phyloP scores from a whole-genome alignment of 2,888 invertebrate genomes.

The Drosophila paranaensis region DNA sequence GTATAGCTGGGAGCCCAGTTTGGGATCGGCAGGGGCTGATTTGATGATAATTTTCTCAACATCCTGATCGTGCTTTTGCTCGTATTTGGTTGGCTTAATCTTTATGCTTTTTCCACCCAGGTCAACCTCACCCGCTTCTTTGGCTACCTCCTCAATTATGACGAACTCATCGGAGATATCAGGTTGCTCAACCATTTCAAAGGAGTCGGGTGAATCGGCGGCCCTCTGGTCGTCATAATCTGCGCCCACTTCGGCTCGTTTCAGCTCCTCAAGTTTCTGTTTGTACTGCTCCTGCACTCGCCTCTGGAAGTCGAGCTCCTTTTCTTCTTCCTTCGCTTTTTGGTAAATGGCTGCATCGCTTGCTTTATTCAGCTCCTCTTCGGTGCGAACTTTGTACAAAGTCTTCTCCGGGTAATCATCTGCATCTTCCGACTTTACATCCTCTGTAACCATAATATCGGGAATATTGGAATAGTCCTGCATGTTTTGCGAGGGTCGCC shows the following conservation, averaged over 20 bases:
- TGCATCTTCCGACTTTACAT: conserved; percentile 81
- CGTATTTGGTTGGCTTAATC: conserved; percentile 87
- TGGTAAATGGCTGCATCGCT: conserved; percentile 79
- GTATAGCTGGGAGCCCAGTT: conserved; percentile 87
- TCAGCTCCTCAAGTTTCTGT: conserved; percentile 87
- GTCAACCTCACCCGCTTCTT: conserved; percentile 93
- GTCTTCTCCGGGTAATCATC: conserved; percentile 83
- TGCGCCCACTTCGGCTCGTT: conserved; percentile 85
- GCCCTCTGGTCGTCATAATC: conserved; percentile 86
- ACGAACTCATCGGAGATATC: conserved; percentile 95
- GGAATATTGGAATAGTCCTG: conserved; percentile 84
- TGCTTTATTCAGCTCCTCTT: conserved; percentile 83
- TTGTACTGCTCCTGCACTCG: conserved; percentile 85
- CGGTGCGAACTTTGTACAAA: conserved; percentile 82
- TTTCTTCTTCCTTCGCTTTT: conserved; percentile 75
- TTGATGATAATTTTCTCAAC: conserved; percentile 90
- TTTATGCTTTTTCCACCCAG: conserved; percentile 92
- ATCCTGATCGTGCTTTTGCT: conserved; percentile 89
- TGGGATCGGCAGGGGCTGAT: conserved; percentile 88
- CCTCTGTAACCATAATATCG: conserved; percentile 84
- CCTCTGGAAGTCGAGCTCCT: conserved; percentile 85
- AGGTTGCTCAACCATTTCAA: conserved; percentile 94
- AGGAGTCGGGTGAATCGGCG: conserved; percentile 93
- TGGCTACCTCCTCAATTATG: conserved; percentile 94
- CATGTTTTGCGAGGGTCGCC: conserved; percentile 84